Evolutionary conservation across 2,113 vertebrate genomes (phyloP).

Genomic region (Bungarus multicinctus): DNA sequence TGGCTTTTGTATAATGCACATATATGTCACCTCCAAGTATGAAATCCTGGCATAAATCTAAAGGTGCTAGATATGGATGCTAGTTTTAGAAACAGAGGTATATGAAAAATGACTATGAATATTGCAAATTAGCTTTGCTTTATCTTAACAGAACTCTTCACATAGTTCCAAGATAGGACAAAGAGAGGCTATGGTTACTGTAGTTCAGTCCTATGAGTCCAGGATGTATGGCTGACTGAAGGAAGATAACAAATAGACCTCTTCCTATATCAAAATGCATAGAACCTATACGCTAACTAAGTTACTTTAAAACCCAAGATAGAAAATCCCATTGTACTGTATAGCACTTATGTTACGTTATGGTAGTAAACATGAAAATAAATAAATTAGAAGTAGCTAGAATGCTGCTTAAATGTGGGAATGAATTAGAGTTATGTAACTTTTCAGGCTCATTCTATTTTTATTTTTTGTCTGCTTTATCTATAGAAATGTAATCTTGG

Average conservation of each 20-base stretch:
- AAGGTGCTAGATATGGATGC: not conserved
- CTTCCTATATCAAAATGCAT: not conserved
- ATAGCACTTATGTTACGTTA: not conserved
- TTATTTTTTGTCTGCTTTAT: not conserved
- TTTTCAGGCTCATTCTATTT: not conserved
- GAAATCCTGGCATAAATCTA: not conserved
- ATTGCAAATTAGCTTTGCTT: not conserved
- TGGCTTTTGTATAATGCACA: not conserved
- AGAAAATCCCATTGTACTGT: not conserved
- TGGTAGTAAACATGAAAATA: not conserved
- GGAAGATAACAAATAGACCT: not conserved
- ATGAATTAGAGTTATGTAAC: not conserved
- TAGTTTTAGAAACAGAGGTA: not conserved
- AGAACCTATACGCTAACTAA: not conserved
- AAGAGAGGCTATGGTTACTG: not conserved
- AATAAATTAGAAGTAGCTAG: not conserved
- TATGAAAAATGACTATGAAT: not conserved
- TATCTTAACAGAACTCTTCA: not conserved
- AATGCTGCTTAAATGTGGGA: not conserved
- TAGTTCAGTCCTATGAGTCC: not conserved
- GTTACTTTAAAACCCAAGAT: not conserved
- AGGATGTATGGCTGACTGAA: not conserved
- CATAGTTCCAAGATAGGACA: not conserved
- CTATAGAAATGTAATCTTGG: constrained; percentile 92
- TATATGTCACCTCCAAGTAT: not conserved